Evolutionary conservation across 92 coral and sea anemone genomes (phyloP).

Genomic region (Porites rus): DNA sequence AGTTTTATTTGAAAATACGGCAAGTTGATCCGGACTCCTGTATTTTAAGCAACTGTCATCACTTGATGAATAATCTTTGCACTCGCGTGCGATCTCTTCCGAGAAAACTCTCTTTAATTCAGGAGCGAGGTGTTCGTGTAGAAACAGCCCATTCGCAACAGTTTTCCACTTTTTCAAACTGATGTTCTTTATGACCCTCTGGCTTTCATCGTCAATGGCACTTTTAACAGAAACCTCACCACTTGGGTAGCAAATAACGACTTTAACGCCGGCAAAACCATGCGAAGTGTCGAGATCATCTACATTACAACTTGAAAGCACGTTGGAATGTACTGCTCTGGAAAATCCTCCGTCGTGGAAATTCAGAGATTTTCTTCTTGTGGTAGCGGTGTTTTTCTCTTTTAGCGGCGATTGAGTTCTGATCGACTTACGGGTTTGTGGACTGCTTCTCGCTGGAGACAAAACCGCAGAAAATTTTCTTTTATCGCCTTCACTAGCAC

Average conservation of each 20-base stretch:
- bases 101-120: conserved; percentile 20
- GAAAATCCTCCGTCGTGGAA: too few species aligned
- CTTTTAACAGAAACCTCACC: conserved; percentile 41
- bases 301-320: too few species aligned
- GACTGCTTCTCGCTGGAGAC: neutral
- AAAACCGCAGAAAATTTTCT: neutral
- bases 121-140: conserved; percentile 33
- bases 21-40: neutral
- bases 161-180: conserved; percentile 40
- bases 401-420: neutral
- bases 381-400: too few species aligned
- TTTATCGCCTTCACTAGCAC: neutral
- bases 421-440: neutral
- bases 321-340: too few species aligned
- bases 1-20: neutral
- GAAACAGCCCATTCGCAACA: conserved; percentile 28
- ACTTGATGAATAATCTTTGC: conserved; percentile 2
- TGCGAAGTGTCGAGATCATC: too few species aligned
- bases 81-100: conserved; percentile 26
- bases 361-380: too few species aligned
- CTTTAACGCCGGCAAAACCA: conserved; percentile 11
- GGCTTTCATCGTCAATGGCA: conserved; percentile 27
- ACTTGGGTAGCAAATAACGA: conserved; percentile 40
- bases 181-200: conserved; percentile 40
- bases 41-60: neutral